These are phyloP conservation scores for Diaphora mendica DNA, from an alignment of 2,888 invertebrate genomes.

Conservation along the genomic window DNA sequence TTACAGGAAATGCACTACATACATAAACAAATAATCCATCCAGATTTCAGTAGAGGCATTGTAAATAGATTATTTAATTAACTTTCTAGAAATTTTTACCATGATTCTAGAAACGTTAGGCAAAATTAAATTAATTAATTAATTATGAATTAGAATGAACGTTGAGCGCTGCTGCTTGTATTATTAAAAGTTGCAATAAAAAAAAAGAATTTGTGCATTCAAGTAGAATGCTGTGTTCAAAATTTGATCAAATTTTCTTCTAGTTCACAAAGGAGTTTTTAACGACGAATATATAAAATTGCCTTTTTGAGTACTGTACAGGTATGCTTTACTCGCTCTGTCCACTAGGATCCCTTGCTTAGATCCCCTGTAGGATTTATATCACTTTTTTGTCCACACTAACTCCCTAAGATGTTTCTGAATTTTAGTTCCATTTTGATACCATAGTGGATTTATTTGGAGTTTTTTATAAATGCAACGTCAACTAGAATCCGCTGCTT, in stretches of 20 bases:
- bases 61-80: constrained; percentile 5
- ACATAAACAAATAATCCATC: no score
- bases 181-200: constrained; percentile 27
- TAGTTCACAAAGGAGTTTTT: constrained; percentile 38
- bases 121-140: constrained; percentile 25
- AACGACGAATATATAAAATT: constrained; percentile 19
- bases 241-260: constrained; percentile 26
- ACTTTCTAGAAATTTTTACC: constrained; percentile 16
- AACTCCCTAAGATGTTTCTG: no score
- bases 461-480: no score
- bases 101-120: constrained; percentile 6
- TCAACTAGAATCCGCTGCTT: no score
- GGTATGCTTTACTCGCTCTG: no score
- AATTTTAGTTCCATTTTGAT: no score
- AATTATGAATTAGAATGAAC: constrained; percentile 27
- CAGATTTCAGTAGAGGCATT: not conserved
- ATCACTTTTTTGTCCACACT: no score
- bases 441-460: no score
- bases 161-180: constrained; percentile 16
- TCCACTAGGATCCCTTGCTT: no score
- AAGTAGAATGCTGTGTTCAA: constrained; percentile 18
- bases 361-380: no score
- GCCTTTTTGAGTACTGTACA: no score
- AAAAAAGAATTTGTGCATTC: no score
- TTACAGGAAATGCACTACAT: not conserved